phyloP scores from a whole-genome alignment of 2,113 vertebrate genomes.

The Eudyptes chrysolophus region DNA sequence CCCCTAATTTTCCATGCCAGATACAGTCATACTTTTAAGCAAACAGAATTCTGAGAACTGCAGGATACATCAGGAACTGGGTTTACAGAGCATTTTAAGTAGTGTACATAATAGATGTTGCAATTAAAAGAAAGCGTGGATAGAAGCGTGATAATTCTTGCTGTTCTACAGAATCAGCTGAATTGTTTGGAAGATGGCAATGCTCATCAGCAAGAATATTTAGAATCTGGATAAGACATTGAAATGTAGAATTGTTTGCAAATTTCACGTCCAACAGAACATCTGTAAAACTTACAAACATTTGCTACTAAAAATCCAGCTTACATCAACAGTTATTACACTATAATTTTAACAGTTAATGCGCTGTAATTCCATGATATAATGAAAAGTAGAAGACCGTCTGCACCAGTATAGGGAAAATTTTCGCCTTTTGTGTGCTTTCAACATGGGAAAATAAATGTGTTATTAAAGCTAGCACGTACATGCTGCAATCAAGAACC shows the following conservation, averaged over 20 bases:
- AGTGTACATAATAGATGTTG: background rate
- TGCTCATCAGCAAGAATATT: background rate
- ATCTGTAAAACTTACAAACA: background rate
- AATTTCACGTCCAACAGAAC: background rate
- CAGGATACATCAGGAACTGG: background rate
- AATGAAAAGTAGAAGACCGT: background rate
- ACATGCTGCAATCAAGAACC: background rate
- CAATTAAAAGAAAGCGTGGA: background rate
- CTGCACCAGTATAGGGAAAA: background rate
- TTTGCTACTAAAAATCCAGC: background rate
- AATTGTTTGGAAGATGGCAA: constrained; percentile 6
- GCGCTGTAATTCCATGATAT: background rate
- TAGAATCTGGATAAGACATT: background rate
- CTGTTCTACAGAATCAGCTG: background rate
- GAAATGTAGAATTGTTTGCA: background rate
- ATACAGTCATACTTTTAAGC: background rate
- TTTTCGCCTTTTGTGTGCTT: background rate
- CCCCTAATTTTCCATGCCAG: background rate
- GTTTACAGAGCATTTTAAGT: background rate
- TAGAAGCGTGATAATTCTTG: background rate
- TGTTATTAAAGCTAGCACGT: background rate
- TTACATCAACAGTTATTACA: background rate
- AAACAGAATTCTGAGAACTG: background rate
- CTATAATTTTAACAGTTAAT: background rate
- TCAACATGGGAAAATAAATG: background rate